Percentiles rank a stretch among this genome's conserved stretches.
phyloP scores from a whole-genome alignment of 2,888 invertebrate genomes.

The Ophraella communa region DNA sequence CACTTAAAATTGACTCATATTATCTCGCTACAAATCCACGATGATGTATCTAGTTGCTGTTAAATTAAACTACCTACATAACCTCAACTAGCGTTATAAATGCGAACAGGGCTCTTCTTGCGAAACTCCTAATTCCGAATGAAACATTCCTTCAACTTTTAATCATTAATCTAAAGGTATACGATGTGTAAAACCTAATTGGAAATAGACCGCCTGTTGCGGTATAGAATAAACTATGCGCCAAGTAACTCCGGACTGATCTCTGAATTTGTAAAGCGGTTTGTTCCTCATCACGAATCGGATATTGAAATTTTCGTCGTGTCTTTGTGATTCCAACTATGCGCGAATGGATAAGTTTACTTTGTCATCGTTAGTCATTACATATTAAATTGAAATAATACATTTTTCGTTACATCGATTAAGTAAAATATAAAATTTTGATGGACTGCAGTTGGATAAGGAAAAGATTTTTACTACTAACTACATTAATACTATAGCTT shows the following conservation, averaged over 20 bases:
- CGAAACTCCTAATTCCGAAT: constrained; percentile 34
- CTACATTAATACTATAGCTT: too few relatives aligned
- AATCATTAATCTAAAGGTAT: constrained; percentile 43
- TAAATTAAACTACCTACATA: neutral
- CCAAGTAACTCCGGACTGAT: constrained; percentile 43
- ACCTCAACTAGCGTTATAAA: neutral
- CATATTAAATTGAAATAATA: too few relatives aligned
- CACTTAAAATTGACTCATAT: neutral
- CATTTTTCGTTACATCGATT: too few relatives aligned
- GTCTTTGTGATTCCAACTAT: neutral
- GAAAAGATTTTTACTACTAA: too few relatives aligned
- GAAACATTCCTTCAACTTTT: constrained; percentile 44
- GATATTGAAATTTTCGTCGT: constrained; percentile 35
- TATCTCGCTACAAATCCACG: neutral
- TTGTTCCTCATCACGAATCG: constrained; percentile 33
- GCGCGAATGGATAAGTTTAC: too few relatives aligned
- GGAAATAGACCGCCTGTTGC: constrained; percentile 46
- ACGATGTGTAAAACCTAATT: constrained; percentile 49
- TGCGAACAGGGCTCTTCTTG: neutral
- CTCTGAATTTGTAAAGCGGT: constrained; percentile 40
- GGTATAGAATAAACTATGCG: constrained; percentile 47
- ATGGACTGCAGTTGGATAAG: too few relatives aligned
- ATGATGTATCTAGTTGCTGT: neutral
- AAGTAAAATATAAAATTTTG: too few relatives aligned
- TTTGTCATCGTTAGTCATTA: too few relatives aligned